Conservation (phyloP, 2,888 invertebrate genomes). For the Hirtodrosophila confusa region DNA sequence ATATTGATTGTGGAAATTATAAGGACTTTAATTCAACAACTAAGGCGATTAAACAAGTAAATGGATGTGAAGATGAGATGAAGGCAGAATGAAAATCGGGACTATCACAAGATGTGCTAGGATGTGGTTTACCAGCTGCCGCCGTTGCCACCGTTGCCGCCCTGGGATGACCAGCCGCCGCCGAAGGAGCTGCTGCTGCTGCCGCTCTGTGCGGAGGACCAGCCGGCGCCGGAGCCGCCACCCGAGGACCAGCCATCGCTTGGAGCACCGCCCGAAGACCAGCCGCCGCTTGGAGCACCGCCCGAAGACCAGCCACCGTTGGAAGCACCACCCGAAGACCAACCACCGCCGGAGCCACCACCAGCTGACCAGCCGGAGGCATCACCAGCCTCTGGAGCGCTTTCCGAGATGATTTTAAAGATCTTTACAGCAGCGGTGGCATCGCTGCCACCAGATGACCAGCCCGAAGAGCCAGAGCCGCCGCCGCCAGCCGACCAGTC, state of each 20-base stretch:
- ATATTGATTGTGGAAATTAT: conserved; percentile 64
- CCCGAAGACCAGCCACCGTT: conserved; percentile 34
- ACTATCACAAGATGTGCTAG: conserved; percentile 46
- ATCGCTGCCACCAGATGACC: conserved; percentile 55
- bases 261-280: conserved; percentile 28
- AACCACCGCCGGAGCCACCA: conserved; percentile 48
- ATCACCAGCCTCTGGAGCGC: conserved; percentile 27
- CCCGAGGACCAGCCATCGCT: conserved; percentile 43
- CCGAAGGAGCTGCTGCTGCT: conserved; percentile 7
- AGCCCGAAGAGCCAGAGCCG: conserved; percentile 38
- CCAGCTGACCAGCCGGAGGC: conserved; percentile 40
- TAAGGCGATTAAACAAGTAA: conserved; percentile 20
- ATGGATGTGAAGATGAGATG: conserved; percentile 39
- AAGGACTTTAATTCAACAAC: conserved; percentile 71
- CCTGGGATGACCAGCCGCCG: conserved; percentile 18
- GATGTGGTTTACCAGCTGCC: conserved; percentile 55
- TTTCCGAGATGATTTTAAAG: conserved; percentile 58
- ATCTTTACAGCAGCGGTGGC: conserved; percentile 54
- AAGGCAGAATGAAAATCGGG: conserved; percentile 19
- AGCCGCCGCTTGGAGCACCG: conserved; percentile 23
- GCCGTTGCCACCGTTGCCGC: conserved; percentile 35
- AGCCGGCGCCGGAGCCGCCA: conserved; percentile 41
- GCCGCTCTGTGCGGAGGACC: conserved; percentile 30
- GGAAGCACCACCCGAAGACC: conserved; percentile 40
- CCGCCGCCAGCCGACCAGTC: conserved; percentile 40